Percentiles rank a stretch among this genome's conserved stretches.
These are phyloP conservation scores for Acholoe squamosa DNA, from an alignment of 2,888 invertebrate species.

Conservation along the genomic window DNA sequence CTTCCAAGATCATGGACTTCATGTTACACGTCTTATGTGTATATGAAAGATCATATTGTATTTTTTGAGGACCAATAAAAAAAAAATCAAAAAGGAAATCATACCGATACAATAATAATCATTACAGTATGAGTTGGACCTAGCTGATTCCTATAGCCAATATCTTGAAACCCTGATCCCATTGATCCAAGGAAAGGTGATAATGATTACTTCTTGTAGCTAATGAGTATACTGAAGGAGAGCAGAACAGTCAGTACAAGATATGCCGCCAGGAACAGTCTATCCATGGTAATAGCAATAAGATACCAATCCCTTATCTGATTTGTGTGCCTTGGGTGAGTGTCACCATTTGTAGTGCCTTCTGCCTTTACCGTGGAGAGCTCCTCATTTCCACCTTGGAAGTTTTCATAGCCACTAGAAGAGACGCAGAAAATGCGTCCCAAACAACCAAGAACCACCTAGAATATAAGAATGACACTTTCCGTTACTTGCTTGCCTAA, in stretches of 20 bases:
- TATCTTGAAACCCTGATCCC: too few species aligned
- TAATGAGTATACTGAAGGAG: neutral
- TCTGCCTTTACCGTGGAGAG: neutral
- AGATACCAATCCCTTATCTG: slow-evolving; percentile 9
- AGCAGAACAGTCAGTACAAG: slow-evolving; percentile 15
- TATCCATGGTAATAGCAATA: neutral
- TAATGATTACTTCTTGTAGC: neutral
- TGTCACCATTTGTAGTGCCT: neutral
- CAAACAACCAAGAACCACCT: neutral
- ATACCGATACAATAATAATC: too few species aligned
- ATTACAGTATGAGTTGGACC: too few species aligned
- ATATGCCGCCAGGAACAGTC: neutral
- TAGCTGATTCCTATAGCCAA: too few species aligned
- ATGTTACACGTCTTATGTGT: too few species aligned
- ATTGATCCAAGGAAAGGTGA: too few species aligned
- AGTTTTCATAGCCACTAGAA: neutral
- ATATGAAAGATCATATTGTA: too few species aligned
- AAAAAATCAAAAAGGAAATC: too few species aligned
- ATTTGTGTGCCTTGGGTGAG: neutral
- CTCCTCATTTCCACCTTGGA: neutral
- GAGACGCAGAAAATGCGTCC: slow-evolving; percentile 20
- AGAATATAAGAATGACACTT: neutral
- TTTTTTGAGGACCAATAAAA: too few species aligned
- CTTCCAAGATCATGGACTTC: too few species aligned
- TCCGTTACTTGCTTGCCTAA: too few species aligned